Conservation (phyloP, 1,140 invertebrate genomes). For the Tyrophagus putrescentiae region DNA sequence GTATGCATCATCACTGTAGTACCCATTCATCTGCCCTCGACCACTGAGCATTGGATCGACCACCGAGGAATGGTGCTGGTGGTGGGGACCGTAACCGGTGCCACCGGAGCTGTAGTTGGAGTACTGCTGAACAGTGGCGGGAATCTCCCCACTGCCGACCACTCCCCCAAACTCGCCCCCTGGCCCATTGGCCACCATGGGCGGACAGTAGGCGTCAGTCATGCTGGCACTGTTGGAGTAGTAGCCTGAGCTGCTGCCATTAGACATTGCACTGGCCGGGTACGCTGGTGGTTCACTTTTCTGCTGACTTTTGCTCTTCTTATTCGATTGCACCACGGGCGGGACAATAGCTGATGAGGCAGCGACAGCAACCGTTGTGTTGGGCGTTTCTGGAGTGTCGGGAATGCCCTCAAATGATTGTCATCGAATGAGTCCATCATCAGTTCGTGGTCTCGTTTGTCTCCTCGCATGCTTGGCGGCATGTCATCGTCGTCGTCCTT, state of each 20-base stretch:
- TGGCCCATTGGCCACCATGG: too few species aligned
- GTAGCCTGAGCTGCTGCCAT: neutral
- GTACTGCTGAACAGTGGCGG: conserved; percentile 2
- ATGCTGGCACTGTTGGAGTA: neutral
- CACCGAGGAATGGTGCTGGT: too few species aligned
- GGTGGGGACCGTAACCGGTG: neutral
- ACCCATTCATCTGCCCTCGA: neutral
- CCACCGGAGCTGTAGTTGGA: neutral
- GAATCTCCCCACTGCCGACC: neutral
- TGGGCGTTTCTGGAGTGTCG: neutral
- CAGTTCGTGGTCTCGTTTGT: neutral
- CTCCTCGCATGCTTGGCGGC: too few species aligned
- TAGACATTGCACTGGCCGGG: neutral
- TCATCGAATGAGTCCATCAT: conserved; percentile 9
- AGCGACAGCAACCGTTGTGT: neutral
- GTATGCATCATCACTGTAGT: neutral
- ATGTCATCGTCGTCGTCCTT: neutral
- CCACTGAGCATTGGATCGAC: neutral
- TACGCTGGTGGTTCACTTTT: neutral
- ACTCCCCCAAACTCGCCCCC: too few species aligned
- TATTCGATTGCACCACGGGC: too few species aligned
- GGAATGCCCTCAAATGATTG: neutral
- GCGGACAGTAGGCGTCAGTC: neutral
- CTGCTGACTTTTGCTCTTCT: neutral
- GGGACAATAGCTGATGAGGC: too few species aligned